Conservation (phyloP, 2,888 invertebrate genomes). For the Lymantria monacha region DNA sequence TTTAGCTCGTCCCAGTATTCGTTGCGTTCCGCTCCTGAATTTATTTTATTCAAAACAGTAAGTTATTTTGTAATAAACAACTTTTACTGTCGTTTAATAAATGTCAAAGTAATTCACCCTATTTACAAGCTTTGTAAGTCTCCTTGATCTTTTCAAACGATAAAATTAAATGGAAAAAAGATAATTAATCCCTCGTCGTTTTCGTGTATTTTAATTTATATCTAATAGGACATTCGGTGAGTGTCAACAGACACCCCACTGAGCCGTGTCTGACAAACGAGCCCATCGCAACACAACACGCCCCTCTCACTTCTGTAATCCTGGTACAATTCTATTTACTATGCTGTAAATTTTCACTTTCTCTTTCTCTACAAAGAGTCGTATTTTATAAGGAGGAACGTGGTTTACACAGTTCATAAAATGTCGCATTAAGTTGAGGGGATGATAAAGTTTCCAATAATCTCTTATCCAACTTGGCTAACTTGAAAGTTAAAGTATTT, state of each 20-base stretch:
- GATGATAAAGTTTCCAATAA: conserved; percentile 9
- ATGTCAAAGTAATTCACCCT: conserved; percentile 3
- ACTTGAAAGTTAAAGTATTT: conserved; percentile 18
- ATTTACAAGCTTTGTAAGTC: conserved; percentile 1
- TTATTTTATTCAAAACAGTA: not conserved
- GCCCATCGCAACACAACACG: conserved; percentile 8
- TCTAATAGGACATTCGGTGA: conserved; percentile 6
- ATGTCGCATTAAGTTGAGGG: not conserved
- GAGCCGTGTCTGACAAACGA: conserved; percentile 14
- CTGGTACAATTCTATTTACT: conserved; percentile 8
- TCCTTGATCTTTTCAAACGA: conserved; percentile 1
- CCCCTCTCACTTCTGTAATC: conserved; percentile 8
- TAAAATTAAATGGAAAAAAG: conserved; percentile 1
- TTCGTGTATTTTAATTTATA: conserved; percentile 11
- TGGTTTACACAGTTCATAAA: not conserved
- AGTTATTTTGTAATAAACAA: conserved; percentile 3
- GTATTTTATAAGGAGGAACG: not conserved
- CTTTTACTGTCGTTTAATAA: not conserved
- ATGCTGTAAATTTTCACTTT: conserved; percentile 2
- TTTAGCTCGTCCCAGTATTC: not conserved
- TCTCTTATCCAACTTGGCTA: conserved; percentile 9
- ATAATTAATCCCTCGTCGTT: conserved; percentile 1
- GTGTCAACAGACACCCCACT: conserved; percentile 5
- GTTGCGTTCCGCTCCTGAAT: too few relatives aligned
- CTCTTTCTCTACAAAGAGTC: not conserved